Percentiles rank a stretch among this genome's conserved stretches.
These are phyloP conservation scores for Solenopsis invicta DNA, from an alignment of 1,140 invertebrate genomes.

Conservation along the genomic window DNA sequence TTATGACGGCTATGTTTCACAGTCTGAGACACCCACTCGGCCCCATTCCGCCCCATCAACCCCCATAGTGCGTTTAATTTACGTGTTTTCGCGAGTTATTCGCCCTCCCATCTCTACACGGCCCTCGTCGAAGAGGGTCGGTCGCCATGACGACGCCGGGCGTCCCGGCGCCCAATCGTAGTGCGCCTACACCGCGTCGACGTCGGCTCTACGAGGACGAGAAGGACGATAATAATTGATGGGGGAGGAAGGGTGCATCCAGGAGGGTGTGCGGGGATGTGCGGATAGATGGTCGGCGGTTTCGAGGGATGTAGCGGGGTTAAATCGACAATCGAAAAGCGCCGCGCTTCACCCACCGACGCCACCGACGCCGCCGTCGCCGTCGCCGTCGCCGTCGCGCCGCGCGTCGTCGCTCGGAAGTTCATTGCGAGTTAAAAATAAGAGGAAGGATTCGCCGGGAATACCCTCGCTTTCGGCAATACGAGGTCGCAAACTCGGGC, in stretches of 20 bases:
- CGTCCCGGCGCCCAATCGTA: conserved; percentile 79
- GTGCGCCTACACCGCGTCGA: conserved; percentile 70
- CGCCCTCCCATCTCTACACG: conserved; percentile 73
- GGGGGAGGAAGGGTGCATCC: conserved; percentile 45
- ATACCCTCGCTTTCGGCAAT: neutral
- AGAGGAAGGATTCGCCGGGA: conserved; percentile 30
- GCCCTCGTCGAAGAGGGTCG: conserved; percentile 73
- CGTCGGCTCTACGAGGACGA: conserved; percentile 72
- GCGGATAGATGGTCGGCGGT: conserved; percentile 62
- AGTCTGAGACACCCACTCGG: conserved; percentile 79
- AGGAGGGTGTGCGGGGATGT: neutral
- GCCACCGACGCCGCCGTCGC: neutral
- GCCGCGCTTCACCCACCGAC: conserved; percentile 10
- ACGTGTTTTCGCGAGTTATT: conserved; percentile 87
- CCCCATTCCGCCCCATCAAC: conserved; percentile 85
- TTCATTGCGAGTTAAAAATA: conserved; percentile 60
- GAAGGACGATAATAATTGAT: conserved; percentile 78
- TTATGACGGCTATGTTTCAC: conserved; percentile 85
- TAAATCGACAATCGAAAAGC: conserved; percentile 69
- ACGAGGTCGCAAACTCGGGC: conserved; percentile 1
- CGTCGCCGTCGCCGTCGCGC: neutral
- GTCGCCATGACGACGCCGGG: conserved; percentile 78
- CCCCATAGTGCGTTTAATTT: conserved; percentile 86
- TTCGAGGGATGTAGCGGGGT: conserved; percentile 54
- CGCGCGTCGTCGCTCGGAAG: too few species aligned